A percentile compares a stretch with the other conserved stretches of the same genome.
phyloP scores from a whole-genome alignment of 2,888 invertebrate species.

The Dendrolimus houi region DNA sequence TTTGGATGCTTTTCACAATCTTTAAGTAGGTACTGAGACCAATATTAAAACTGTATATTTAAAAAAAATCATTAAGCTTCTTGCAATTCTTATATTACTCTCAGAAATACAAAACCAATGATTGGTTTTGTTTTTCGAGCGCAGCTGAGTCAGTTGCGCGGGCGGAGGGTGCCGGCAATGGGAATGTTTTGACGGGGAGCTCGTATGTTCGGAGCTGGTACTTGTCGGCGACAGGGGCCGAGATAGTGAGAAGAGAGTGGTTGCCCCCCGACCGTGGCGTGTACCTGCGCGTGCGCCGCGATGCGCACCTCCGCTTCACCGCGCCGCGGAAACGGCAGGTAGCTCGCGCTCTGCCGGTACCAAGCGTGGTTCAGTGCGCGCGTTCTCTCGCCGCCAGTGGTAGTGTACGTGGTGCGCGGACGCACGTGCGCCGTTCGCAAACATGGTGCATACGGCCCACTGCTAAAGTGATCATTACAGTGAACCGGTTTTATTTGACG shows the following conservation, averaged over 20 bases:
- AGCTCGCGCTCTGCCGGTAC: constrained; percentile 38
- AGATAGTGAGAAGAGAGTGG: constrained; percentile 31
- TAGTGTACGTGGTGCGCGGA: constrained; percentile 67
- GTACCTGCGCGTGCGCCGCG: constrained; percentile 67
- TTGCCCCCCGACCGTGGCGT: constrained; percentile 29
- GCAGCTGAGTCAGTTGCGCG: constrained; percentile 6
- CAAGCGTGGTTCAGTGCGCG: constrained; percentile 66
- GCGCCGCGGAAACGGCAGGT: constrained; percentile 65
- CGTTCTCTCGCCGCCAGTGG: constrained; percentile 71
- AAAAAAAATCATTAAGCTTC: no score
- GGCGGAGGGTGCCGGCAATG: neutral
- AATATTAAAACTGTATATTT: no score
- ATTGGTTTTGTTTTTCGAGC: neutral
- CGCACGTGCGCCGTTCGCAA: constrained; percentile 52
- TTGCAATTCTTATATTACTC: no score
- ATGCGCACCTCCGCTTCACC: constrained; percentile 69
- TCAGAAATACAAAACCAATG: no score
- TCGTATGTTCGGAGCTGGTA: constrained; percentile 7
- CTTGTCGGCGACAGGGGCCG: constrained; percentile 20
- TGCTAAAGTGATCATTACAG: constrained; percentile 63
- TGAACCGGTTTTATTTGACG: constrained; percentile 49
- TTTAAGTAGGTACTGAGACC: no score
- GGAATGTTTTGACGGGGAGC: constrained; percentile 33
- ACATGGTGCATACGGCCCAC: constrained; percentile 55
- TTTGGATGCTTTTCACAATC: no score